phyloP scores from a whole-genome alignment of 2,888 invertebrate genomes.

The Trisateles emortualis region DNA sequence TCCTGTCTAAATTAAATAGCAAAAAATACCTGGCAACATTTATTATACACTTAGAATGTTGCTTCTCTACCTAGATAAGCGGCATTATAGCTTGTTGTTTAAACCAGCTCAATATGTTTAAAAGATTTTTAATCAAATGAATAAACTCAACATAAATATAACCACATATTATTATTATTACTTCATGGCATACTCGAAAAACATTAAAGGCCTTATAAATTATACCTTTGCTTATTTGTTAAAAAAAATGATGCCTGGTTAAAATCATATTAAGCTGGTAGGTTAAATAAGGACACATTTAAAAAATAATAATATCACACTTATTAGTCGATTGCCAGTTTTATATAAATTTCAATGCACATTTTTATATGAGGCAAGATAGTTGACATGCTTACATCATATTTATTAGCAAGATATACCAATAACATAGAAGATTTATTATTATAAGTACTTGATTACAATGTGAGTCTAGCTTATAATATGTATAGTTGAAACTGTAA shows the following conservation, averaged over 20 bases:
- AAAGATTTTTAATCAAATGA: constrained; percentile 33
- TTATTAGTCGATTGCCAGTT: constrained; percentile 39
- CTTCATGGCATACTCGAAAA: constrained; percentile 5
- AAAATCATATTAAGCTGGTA: constrained; percentile 42
- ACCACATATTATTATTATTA: constrained; percentile 12
- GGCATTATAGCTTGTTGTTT: constrained; percentile 20
- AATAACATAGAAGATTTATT: constrained; percentile 1
- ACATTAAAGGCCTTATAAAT: constrained; percentile 6
- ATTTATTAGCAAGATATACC: not conserved
- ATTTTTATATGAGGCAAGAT: constrained; percentile 10
- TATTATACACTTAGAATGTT: constrained; percentile 20
- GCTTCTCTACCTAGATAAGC: constrained; percentile 30
- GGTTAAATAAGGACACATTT: constrained; percentile 33
- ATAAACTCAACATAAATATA: constrained; percentile 37
- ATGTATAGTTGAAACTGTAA: constrained; percentile 19
- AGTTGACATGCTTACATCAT: not conserved
- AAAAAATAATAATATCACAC: constrained; percentile 47
- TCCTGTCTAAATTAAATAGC: constrained; percentile 48
- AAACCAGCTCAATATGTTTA: constrained; percentile 44
- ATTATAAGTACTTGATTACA: not conserved
- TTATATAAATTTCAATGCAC: constrained; percentile 17
- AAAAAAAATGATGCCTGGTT: constrained; percentile 5
- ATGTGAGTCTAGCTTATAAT: not conserved
- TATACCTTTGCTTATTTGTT: not conserved
- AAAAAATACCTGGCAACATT: constrained; percentile 46